Base-by-base conservation (phyloP, 2,113 vertebrate genomes). In the Ochotona princeps region DNA sequence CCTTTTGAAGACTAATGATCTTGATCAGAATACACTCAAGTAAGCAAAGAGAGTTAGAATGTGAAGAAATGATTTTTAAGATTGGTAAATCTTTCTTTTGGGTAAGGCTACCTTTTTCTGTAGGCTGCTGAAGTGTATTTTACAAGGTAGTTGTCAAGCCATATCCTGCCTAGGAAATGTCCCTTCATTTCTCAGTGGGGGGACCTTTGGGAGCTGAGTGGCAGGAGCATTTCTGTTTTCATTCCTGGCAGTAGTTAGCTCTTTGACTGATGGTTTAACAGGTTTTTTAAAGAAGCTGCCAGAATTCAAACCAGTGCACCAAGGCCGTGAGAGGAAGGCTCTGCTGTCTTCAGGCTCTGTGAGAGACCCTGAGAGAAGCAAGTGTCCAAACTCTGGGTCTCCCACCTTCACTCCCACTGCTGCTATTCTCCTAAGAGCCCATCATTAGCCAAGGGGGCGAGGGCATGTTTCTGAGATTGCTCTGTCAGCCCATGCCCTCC, bases 1-100 rank as follows among this genome's bases (percentile, higher is more conserved):
- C 73, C 70, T 74, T 87, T 17, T 38, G 69, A 38, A 89, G 25
- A 72, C 54, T 57, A 57, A 57, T 18, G 79, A n/a, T 61, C 79
- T 86, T 28, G 47, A 35, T 86, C 65, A 87, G 28, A 25, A 25
- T 25, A 66, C 65, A 60, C 12, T 79, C 82, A 35, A 87, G 92
- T 93, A 63, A 73, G 57, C 78, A 70, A 84, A 85, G 63, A 88
- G 63, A 95, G 83, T 7, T 44, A 35, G 92, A 89, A 66, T 44
- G n/a, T 73, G 83, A 93, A 80, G 73, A 83, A 76, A 87, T 73
- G 26, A 32, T 89, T 57, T 78, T 74, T 86, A 92, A 94, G 67
- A 23, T 51, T 54, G 60, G 47, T 66, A 72, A 90, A 60, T 17
- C 9, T 93, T 61, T 54, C 78, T 87, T 90, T 94, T 28, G 10